phyloP scores from a whole-genome alignment of 2,113 vertebrate genomes.

The Cranoglanis bouderius region DNA sequence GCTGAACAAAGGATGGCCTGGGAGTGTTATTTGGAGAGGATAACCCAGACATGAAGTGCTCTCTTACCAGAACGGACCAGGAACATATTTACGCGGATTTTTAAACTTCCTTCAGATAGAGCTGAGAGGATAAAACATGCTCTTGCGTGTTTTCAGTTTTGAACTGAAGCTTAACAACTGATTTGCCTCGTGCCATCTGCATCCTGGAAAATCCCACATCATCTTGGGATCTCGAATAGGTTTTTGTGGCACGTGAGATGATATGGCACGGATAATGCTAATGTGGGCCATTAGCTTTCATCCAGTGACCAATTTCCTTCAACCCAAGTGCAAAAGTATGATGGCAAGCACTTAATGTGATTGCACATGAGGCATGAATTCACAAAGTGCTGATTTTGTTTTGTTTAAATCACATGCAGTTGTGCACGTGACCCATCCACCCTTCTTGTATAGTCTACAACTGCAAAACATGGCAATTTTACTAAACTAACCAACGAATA shows the following conservation, averaged over 20 bases:
- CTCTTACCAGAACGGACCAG: not conserved
- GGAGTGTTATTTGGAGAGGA: slow-evolving; percentile 27
- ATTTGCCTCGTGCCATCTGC: not conserved
- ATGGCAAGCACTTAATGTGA: not conserved
- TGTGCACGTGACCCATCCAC: not conserved
- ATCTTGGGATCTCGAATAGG: not conserved
- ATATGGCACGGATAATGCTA: not conserved
- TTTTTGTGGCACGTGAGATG: not conserved
- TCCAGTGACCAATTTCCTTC: not conserved
- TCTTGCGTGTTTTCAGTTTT: not conserved
- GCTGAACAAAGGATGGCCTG: slow-evolving; percentile 54
- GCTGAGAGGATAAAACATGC: not conserved
- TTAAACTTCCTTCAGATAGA: not conserved
- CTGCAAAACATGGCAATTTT: not conserved
- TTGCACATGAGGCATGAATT: not conserved
- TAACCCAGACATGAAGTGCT: slow-evolving; percentile 17
- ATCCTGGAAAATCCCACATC: not conserved
- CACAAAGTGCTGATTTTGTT: not conserved
- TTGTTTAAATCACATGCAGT: not conserved
- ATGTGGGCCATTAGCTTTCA: not conserved
- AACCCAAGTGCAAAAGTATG: not conserved
- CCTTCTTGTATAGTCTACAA: not conserved
- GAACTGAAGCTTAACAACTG: not conserved
- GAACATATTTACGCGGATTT: not conserved
- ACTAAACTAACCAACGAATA: not conserved